Base-by-base conservation (phyloP, 1,140 invertebrate genomes). In the Alviniconcha marisindica region DNA sequence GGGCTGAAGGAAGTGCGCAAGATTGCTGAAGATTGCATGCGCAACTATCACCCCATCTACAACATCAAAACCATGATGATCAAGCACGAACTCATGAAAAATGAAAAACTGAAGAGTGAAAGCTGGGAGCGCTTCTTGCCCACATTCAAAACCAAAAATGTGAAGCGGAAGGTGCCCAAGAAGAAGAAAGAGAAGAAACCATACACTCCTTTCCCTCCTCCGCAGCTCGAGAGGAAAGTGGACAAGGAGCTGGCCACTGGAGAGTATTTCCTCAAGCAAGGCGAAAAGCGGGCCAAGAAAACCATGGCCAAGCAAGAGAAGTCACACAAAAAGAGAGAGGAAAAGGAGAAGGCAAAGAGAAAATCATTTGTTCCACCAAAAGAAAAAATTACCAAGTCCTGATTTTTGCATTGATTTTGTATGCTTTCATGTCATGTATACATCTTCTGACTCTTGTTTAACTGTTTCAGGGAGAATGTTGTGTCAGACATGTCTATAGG, bases 101-200 rank as follows among this genome's bases (percentile, higher is more conserved):
- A 99, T 94, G 96, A 97, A 0, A 96, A 96, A 88, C 91, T 99
- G 36, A 97, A 96, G 92, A 96, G 98, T 94, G 97, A 99, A 94
- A 98, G 96, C 91, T 99, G 99, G 99, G 97, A 98, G 54, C 94
- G 98, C 84, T 99, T 99, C 93, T 92, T 99, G 83, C 99, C 99
- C 0, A 98, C 98, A 88, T 99, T 99, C 91, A 97, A 96, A 87
- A 96, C 95, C 87, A 99, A 99, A 93, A 99, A 97, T 94, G 95
- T 97, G 2, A 98, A 97, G 94, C 93, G 96, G 38, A 97, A 96
- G 93, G 95, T 98, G 91, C 96, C 97, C 51, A 91, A 91, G 90
- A 92, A 92, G 86, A 93, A 90, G 84, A 90, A 85, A 63, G 77
- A 83, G 2, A 79, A 73, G 48, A 63, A 40, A 93, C 95, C 96